Base-by-base conservation (phyloP, 2,113 vertebrate genomes). In the Nesoenas mayeri region DNA sequence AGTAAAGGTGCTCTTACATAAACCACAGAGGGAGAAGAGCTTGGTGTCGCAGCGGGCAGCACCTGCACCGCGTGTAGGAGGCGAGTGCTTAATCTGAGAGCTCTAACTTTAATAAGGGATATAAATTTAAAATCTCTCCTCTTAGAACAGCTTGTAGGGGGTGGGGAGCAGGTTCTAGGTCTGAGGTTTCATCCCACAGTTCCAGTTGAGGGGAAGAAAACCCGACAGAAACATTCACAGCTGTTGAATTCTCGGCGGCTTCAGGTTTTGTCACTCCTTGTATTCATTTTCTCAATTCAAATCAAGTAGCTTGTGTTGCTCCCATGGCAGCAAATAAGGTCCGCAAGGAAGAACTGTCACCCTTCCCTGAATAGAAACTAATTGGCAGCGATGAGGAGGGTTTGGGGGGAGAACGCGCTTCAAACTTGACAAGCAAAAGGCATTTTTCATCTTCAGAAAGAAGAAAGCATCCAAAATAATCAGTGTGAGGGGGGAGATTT, bases 251-350 rank as follows among this genome's bases (percentile, higher is more conserved):
- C 44, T 75, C 62, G 48, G 34, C 34, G n/a, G 0, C 36, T 47
- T 17, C 12, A 17, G 69, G 17, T 74, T 42, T 47, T 32, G 6
- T n/a, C 8, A 2, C 29, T 61, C 34, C 62, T 64, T 32, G 48
- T 9, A 6, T 17, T 57, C 0, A 0, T 57, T 53, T 47, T 79
- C 66, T 25, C 1, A 0, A 2, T 25, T 48, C 29, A 6, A 12
- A 67, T 9, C 0, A 6, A 47, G 38, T 5, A 22, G 18, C 32
- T 93, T 54, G 57, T 58, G 70, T 25, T 36, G 50, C 54, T 78
- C 29, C 54, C 6, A 0, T 6, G 47, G 50, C 60, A 66, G 70
- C 6, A 51, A 38, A 42, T 10, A 19, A 44, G 72, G 69, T 54
- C 61, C 48, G 34, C 15, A 10, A 42, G 66, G 57, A 34, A 7